Base-by-base conservation (phyloP, 2,888 invertebrate genomes). In the Amblyteles armatorius region DNA sequence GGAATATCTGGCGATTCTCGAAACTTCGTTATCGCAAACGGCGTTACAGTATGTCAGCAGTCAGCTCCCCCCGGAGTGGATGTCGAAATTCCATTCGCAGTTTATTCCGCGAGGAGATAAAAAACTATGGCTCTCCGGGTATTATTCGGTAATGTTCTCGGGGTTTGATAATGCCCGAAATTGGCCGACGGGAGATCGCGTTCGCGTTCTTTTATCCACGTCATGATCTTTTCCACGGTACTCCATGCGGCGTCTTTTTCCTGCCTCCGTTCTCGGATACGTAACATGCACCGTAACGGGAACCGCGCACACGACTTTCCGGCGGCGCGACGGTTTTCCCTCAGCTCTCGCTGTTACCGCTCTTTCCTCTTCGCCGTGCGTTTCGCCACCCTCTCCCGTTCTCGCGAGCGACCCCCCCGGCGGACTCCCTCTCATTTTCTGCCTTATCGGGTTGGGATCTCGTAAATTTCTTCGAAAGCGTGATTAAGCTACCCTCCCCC, bases 391-490 rank as follows among this genome's bases (percentile, higher is more conserved):
- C 69, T 60, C 67, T 71, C 82, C 79, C 77, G 26, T 57, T 50
- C 72, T 79, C 81, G 82, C 87, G 82, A 82, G 82, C 85, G 79
- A 7, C 40, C 40, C 40, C 40, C 40, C 40, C 48, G 48, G 57
- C 81, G 82, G 86, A 87, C 89, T 88, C 88, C 87, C 89, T 91
- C 91, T 91, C 91, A 91, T 91, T 91, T 91, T 90, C 90, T 89
- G 89, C 89, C 90, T 92, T 93, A 93, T 93, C 93, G 90, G 91
- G 89, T 90, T 87, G 88, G 60, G 90, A 93, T 94, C 93, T 92
- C 93, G 93, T 94, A 93, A 93, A 94, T 94, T 93, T 92, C 90
- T 89, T 89, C 89, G 91, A 91, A 93, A 93, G 92, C 91, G 92
- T 93, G 93, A 93, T 94, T 93, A 93, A 93, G 91, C 92, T 90